Percentiles rank a stretch among this genome's conserved stretches.
These are phyloP conservation scores for Tyto alba DNA, from an alignment of 2,113 vertebrate species.

Conservation along the genomic window DNA sequence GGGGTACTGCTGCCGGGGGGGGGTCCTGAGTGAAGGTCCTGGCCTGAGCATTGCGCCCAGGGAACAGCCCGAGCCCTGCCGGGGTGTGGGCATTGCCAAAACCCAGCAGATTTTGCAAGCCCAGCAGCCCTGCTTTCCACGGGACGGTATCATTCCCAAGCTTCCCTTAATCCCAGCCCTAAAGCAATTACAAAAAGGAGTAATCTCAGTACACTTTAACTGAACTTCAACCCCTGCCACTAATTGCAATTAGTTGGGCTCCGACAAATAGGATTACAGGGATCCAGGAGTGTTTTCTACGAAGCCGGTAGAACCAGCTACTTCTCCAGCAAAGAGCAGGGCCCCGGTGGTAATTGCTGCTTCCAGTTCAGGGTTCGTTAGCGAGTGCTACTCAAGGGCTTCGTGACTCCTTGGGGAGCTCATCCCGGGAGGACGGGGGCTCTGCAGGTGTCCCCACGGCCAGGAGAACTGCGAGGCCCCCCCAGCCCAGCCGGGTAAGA, in stretches of 20 bases:
- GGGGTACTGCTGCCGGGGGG: rapidly evolving
- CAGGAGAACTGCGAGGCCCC: rapidly evolving
- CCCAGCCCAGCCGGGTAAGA: rapidly evolving
- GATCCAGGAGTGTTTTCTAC: neutral
- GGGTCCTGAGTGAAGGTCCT: too few species aligned
- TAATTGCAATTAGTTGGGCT: slow-evolving; percentile 35
- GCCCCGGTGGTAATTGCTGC: neutral
- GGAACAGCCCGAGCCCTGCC: neutral
- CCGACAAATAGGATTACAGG: slow-evolving; percentile 40
- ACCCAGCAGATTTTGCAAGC: neutral
- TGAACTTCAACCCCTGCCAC: slow-evolving; percentile 6
- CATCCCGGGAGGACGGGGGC: rapidly evolving
- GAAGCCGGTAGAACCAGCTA: neutral
- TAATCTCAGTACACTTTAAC: slow-evolving; percentile 58
- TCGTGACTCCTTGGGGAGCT: neutral
- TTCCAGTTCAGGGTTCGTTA: neutral
- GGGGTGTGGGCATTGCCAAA: neutral
- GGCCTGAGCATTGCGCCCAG: too few species aligned
- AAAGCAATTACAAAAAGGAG: slow-evolving; percentile 50
- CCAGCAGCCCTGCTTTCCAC: rapidly evolving
- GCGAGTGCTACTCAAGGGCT: neutral
- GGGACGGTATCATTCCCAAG: neutral
- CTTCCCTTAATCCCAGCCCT: slow-evolving; percentile 18
- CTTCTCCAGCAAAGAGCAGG: neutral
- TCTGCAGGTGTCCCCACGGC: rapidly evolving